Conservation (phyloP, 2,797 vertebrate species). For the Meriones psammophilus region DNA sequence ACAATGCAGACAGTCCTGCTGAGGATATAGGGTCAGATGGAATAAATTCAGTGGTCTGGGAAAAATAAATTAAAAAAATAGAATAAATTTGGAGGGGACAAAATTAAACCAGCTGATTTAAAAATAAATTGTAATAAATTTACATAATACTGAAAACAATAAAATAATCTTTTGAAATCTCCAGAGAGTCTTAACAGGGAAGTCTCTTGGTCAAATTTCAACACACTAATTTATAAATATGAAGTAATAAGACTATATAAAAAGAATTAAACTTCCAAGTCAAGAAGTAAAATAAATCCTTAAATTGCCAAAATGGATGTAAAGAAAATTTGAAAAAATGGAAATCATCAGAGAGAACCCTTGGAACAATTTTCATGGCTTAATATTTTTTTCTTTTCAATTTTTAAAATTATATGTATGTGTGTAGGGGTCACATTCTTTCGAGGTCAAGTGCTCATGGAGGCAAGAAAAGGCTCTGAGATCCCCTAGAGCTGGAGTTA, state of each 20-base stretch:
- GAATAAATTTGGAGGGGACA: background rate
- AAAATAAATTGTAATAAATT: no score
- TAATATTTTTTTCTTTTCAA: no score
- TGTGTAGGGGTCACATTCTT: background rate
- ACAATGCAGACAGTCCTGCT: no score
- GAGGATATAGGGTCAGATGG: no score
- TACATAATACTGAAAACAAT: conserved; percentile 25
- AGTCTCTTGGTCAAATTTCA: background rate
- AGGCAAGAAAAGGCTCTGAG: background rate
- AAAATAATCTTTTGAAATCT: background rate
- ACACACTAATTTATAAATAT: background rate
- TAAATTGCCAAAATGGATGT: conserved; percentile 41
- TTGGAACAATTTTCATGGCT: background rate
- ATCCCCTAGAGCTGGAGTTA: background rate
- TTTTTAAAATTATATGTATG: background rate
- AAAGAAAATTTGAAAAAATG: background rate
- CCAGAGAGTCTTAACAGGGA: background rate
- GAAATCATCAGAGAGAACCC: conserved; percentile 20
- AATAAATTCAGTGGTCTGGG: no score
- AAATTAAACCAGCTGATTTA: conserved; percentile 27
- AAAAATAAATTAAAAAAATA: background rate
- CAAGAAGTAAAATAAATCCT: background rate
- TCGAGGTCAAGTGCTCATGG: background rate
- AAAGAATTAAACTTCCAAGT: background rate
- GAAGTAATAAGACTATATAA: background rate